phyloP scores from a whole-genome alignment of 2,113 vertebrate species.

The Leucoraja erinaceus region DNA sequence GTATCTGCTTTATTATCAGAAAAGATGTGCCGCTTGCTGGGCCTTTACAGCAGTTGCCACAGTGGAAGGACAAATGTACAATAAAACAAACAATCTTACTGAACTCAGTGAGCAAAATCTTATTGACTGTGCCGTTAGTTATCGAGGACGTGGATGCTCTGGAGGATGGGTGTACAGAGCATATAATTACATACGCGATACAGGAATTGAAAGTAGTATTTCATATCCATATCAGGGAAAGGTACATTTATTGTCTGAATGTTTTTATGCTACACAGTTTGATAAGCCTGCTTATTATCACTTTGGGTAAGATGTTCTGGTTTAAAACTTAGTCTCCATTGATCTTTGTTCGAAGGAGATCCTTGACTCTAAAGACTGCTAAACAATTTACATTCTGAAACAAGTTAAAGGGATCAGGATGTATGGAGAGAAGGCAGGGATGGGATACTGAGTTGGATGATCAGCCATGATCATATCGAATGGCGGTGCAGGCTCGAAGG shows the following conservation, averaged over 20 bases:
- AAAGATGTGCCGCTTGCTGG: neutral
- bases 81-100: neutral
- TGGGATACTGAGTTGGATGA: too few species aligned
- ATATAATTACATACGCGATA: neutral
- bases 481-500: too few species aligned
- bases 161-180: neutral
- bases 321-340: neutral
- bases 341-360: neutral
- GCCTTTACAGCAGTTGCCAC: neutral
- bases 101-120: conserved; percentile 1
- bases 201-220: neutral
- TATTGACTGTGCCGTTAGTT: neutral
- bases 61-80: neutral
- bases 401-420: too few species aligned
- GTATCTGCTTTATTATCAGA: neutral
- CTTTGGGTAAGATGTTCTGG: neutral
- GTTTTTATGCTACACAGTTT: neutral
- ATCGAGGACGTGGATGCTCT: too few species aligned
- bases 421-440: too few species aligned
- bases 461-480: too few species aligned
- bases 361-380: neutral
- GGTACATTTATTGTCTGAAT: neutral
- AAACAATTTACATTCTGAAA: neutral
- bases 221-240: neutral
- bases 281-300: neutral